Base-by-base conservation (phyloP, 1,140 invertebrate genomes). In the Halesus radiatus region DNA sequence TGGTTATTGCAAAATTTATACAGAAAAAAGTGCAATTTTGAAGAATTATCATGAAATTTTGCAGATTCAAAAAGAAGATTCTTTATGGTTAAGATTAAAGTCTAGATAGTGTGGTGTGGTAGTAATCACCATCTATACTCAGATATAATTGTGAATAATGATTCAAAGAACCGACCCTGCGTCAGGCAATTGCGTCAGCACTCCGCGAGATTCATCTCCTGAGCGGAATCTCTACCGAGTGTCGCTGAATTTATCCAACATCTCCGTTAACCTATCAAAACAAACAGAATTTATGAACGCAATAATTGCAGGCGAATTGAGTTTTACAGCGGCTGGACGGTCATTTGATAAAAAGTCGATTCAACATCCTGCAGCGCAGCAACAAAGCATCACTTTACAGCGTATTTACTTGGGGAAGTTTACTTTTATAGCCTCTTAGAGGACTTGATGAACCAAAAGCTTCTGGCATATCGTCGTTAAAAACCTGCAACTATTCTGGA, bases 221-320 rank as follows among this genome's bases (percentile, higher is more conserved):
- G 72, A 26, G 53, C 16, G 58, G 37, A 56, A 54, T 32, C n/a
- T 45, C n/a, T 20, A 29, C 18, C n/a, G 37, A n/a, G 68, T 52
- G 37, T 74, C 72, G 45, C 68, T 45, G 22, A 72, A 72, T 56
- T 26, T 53, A 74, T 56, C 32, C 26, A 15, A 72, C 18, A 22
- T 72, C 52, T 58, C 52, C n/a, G 50, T 18, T 37, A 18, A 56
- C 58, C 80, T 54, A 78, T 81, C 80, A 81, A 81, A 81, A 81
- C 80, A 81, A 73, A 72, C 37, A 18, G 16, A 78, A 81, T 81
- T 81, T 81, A 81, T 75, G 37, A 45, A 13, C 20, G 68, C 70
- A 62, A 78, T 81, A 81, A 81, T 64, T 29, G 58, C 50, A 20
- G 68, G 45, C 68, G 32, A 16, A 20, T 37, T 53, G 32, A 76